A percentile compares a stretch with the other conserved stretches of the same genome.
These are phyloP conservation scores for Hylaea fasciaria DNA, from an alignment of 2,888 invertebrate genomes.

Conservation along the genomic window DNA sequence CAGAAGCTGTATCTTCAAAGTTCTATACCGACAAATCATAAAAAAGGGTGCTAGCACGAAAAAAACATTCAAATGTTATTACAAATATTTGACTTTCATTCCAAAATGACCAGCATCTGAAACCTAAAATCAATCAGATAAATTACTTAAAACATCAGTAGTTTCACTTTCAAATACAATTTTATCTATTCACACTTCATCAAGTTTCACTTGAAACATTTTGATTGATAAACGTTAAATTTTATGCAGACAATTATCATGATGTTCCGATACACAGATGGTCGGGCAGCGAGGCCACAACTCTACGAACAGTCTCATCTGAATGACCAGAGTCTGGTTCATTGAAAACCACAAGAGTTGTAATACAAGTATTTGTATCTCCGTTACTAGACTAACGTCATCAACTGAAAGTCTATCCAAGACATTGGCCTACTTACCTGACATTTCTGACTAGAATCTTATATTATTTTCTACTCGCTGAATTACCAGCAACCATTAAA, in stretches of 20 bases:
- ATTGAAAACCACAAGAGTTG: constrained; percentile 6
- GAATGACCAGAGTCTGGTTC: constrained; percentile 48
- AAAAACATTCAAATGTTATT: too few relatives aligned
- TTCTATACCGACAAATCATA: too few relatives aligned
- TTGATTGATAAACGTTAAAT: constrained; percentile 23
- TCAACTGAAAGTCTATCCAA: not conserved
- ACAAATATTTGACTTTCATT: not conserved
- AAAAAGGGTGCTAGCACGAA: too few relatives aligned
- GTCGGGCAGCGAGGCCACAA: constrained; percentile 31
- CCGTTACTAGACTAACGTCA: not conserved
- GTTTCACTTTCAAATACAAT: constrained; percentile 21
- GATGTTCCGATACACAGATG: constrained; percentile 30
- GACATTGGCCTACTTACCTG: too few relatives aligned
- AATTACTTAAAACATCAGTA: constrained; percentile 5
- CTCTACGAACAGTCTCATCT: constrained; percentile 53
- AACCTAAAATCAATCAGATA: not conserved
- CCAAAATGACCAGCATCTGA: not conserved
- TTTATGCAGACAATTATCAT: constrained; percentile 34
- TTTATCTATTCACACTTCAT: constrained; percentile 13
- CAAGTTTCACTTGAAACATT: constrained; percentile 23
- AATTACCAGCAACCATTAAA: too few relatives aligned
- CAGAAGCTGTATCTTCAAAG: too few relatives aligned
- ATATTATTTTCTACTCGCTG: too few relatives aligned
- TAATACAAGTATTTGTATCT: not conserved
- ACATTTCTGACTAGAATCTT: too few relatives aligned